A percentile compares a stretch with the other conserved stretches of the same genome.
Evolutionary conservation across 2,113 vertebrate genomes (phyloP).

Genomic region (Hippocampus abdominalis): DNA sequence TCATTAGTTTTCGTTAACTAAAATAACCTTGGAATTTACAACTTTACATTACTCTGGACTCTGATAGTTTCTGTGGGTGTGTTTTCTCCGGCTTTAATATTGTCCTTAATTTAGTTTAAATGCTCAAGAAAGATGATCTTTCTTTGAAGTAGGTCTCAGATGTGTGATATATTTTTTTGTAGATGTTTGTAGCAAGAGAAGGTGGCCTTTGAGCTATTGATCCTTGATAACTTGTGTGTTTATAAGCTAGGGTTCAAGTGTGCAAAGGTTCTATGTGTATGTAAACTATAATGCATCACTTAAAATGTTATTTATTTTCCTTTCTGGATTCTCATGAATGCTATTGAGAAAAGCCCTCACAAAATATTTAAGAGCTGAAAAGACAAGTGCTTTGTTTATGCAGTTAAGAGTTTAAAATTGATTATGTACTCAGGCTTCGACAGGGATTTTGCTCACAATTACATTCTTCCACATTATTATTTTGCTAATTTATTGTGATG

Average conservation of each 20-base stretch:
- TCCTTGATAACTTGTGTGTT: slow-evolving; percentile 22
- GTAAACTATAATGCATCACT: background rate
- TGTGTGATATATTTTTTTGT: background rate
- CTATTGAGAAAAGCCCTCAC: background rate
- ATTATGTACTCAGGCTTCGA: background rate
- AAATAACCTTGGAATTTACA: background rate
- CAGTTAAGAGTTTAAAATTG: background rate
- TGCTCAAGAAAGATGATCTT: background rate
- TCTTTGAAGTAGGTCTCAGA: background rate
- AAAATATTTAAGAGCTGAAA: background rate
- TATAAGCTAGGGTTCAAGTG: slow-evolving; percentile 31
- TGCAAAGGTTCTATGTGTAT: slow-evolving; percentile 40
- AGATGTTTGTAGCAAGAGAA: background rate
- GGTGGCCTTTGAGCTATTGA: slow-evolving; percentile 28
- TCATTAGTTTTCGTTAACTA: background rate
- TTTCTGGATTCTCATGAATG: background rate
- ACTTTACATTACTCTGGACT: background rate
- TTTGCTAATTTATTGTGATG: background rate
- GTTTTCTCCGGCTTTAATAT: background rate
- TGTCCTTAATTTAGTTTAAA: background rate
- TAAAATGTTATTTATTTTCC: background rate
- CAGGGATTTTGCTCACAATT: background rate
- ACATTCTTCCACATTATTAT: background rate
- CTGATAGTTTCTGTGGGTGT: slow-evolving; percentile 3
- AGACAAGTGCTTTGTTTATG: background rate